Percentiles rank a stretch among this genome's conserved stretches.
phyloP scores from a whole-genome alignment of 2,113 vertebrate species.

The Burhinus oedicnemus region DNA sequence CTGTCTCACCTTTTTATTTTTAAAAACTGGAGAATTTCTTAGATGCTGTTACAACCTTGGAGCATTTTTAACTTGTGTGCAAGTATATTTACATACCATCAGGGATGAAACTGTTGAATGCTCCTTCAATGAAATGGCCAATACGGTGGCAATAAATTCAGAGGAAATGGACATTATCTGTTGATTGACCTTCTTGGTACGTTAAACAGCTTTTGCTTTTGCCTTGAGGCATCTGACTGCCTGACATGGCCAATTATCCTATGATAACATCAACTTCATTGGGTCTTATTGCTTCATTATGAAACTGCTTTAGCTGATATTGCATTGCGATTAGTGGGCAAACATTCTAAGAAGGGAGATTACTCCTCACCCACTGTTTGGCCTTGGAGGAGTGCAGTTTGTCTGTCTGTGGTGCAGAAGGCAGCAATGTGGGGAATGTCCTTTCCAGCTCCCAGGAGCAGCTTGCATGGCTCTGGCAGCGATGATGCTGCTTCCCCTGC shows the following conservation, averaged over 20 bases:
- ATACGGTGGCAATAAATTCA: slow-evolving; percentile 41
- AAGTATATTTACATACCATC: neutral
- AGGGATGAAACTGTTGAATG: neutral
- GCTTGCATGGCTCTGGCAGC: rapidly evolving
- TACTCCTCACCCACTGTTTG: neutral
- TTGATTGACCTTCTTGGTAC: slow-evolving; percentile 46
- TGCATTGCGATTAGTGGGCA: neutral
- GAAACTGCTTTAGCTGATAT: slow-evolving; percentile 46
- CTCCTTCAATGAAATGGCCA: neutral
- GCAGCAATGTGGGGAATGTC: neutral
- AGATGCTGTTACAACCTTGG: neutral
- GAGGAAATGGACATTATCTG: slow-evolving; percentile 57
- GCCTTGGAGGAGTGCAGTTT: neutral
- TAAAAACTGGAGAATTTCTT: neutral
- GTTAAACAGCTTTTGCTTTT: slow-evolving; percentile 60
- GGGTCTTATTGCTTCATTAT: slow-evolving; percentile 61
- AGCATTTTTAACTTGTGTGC: neutral
- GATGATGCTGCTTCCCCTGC: neutral
- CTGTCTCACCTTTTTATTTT: neutral
- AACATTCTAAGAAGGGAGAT: slow-evolving; percentile 14
- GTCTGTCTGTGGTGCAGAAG: neutral
- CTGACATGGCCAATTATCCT: slow-evolving; percentile 66
- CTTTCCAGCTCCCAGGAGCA: neutral
- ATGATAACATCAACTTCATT: slow-evolving; percentile 61
- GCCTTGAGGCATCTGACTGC: slow-evolving; percentile 49